Conservation (phyloP, 2,113 vertebrate species). For the Rutilus rutilus region DNA sequence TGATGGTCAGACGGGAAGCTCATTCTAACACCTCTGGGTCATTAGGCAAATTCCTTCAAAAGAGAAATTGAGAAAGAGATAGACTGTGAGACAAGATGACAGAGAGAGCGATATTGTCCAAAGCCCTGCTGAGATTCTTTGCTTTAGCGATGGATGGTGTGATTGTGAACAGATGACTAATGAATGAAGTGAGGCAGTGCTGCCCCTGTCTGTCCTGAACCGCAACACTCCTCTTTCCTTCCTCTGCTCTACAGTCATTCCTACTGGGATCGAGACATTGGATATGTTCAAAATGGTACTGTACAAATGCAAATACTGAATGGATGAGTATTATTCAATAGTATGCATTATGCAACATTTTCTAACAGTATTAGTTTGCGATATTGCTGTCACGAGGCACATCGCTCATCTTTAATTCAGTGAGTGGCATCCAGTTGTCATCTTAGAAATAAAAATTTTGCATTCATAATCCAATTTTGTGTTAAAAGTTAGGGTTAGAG, state of each 20-base stretch:
- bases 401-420: too few species aligned
- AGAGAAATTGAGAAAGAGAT: background rate
- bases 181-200: constrained; percentile 18
- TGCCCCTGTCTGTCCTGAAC: constrained; percentile 27
- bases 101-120: background rate
- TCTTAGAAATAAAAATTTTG: too few species aligned
- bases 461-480: too few species aligned
- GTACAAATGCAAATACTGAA: background rate
- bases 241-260: background rate
- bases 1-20: constrained; percentile 26
- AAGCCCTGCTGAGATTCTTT: background rate
- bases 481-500: too few species aligned
- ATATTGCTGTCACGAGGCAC: too few species aligned
- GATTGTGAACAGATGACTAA: background rate
- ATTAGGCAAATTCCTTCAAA: constrained; percentile 40
- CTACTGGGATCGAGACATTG: background rate
- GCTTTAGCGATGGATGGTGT: background rate
- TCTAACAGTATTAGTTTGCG: background rate
- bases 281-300: background rate
- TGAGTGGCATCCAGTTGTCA: too few species aligned
- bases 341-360: background rate
- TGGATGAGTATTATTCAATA: too few species aligned
- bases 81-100: background rate
- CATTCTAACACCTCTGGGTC: constrained; percentile 44
- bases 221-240: constrained; percentile 12